Evolutionary conservation across 1,140 invertebrate species (phyloP), one percentile per base, ranked within the genome.

Genomic region (Heliconius nattereri): DNA sequence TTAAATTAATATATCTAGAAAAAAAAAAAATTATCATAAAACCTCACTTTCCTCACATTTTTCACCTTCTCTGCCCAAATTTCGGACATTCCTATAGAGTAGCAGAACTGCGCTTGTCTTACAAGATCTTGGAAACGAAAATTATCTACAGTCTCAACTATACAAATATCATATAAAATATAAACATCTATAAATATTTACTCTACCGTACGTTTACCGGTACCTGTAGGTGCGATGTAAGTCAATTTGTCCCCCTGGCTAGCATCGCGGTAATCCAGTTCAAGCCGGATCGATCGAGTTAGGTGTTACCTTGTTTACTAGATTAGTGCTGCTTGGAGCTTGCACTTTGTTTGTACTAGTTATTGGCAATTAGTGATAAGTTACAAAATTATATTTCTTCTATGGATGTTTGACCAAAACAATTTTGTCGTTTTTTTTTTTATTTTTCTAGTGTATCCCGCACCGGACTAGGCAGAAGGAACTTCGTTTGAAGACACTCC

Each of bases 271-370:
- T 91, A 91, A 91, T 89, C 88, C 82, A 86, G 90, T 88, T 88
- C 86, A 86, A 88, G 88, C 86, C 75, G 82, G 86, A 88, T 90
- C 86, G 85, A 89, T 87, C 87, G 79, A 83, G 86, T 90, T 87
- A 87, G 81, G 85, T 86, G 85, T 87, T 87, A 87, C 83, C 86
- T 86, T 89, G 86, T 88, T 89, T 87, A 87, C 85, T 82, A 83
- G 86, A 85, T 89, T 88, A 87, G 72, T 82, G 72, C 80, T 78
- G 80, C 75, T 85, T 66, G 60, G 23, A 16, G 11, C 13, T 66
- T 6, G 11, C 26, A 66, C 26, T 26, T 66, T 29, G 60, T 66
- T 66, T 29, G 3, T 26, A 9, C 5, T 11, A 29, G 26, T 66
- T 66, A 66, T 66, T 29, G 60, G 26, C 6, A 0, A 29, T 66